Percentiles rank a stretch among this genome's conserved stretches.
These are phyloP conservation scores for Muscidifurax raptorellus DNA, from an alignment of 1,140 invertebrate genomes.

Conservation along the genomic window DNA sequence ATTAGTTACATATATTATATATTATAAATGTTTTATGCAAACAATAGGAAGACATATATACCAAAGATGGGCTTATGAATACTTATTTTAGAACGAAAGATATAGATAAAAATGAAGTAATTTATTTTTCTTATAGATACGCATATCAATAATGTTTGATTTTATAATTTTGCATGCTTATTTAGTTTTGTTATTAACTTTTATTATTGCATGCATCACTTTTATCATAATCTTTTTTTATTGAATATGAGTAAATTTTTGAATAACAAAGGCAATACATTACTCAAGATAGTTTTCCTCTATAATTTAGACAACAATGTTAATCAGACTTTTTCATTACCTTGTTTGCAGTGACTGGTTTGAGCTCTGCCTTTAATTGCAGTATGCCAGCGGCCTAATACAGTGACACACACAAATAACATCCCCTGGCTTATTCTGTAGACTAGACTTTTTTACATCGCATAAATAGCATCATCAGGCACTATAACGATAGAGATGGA, in stretches of 20 bases:
- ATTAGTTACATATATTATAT: not conserved
- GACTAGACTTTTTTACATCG: constrained; percentile 35
- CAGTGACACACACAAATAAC: constrained; percentile 36
- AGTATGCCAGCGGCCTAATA: constrained; percentile 68
- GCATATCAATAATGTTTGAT: not conserved
- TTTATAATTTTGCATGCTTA: not conserved
- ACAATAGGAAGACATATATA: not conserved
- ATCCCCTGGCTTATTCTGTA: constrained; percentile 26
- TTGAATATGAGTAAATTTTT: not conserved
- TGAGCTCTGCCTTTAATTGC: constrained; percentile 74
- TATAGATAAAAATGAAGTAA: not conserved
- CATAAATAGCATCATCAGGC: constrained; percentile 17
- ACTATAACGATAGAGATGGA: not conserved
- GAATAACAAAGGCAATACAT: not conserved
- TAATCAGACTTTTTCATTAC: constrained; percentile 53
- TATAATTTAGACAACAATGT: not conserved
- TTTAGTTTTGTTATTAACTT: not conserved
- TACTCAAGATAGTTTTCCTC: not conserved
- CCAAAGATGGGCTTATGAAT: not conserved
- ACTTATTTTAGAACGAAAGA: not conserved
- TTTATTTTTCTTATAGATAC: not conserved
- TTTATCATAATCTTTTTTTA: not conserved
- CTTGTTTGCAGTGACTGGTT: constrained; percentile 73
- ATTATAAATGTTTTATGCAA: not conserved
- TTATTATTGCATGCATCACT: not conserved